These are phyloP conservation scores for Coelinius sp. DNA, from an alignment of 2,888 invertebrate species.

Conservation along the genomic window DNA sequence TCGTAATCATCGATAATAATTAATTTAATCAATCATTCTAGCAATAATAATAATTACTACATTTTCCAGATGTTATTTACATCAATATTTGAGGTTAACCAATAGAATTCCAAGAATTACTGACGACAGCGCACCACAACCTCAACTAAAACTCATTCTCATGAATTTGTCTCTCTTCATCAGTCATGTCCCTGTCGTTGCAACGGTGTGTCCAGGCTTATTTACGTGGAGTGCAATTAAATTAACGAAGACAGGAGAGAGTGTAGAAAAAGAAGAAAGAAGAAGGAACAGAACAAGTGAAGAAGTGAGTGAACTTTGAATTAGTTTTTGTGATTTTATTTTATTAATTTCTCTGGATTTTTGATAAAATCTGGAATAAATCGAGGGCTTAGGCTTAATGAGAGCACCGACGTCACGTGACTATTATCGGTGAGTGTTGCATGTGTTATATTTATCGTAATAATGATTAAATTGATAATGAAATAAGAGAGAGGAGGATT, in stretches of 20 bases:
- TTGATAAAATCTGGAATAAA: neutral
- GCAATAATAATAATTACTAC: neutral
- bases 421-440: neutral
- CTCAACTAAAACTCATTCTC: neutral
- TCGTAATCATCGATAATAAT: neutral
- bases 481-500: neutral
- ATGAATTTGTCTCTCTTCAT: neutral
- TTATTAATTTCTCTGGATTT: neutral
- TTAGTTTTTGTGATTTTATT: neutral
- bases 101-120: neutral
- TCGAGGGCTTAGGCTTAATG: neutral
- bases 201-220: neutral
- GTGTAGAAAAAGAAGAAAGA: neutral
- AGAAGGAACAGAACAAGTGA: neutral
- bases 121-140: neutral
- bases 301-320: neutral
- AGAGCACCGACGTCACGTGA: neutral
- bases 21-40: neutral
- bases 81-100: no score
- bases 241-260: neutral
- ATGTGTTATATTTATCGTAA: neutral
- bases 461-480: neutral
- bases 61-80: neutral
- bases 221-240: neutral
- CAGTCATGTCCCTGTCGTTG: slow-evolving; percentile 14